Base-by-base conservation (phyloP, 2,797 vertebrate species). In the Acanthiza pusilla region DNA sequence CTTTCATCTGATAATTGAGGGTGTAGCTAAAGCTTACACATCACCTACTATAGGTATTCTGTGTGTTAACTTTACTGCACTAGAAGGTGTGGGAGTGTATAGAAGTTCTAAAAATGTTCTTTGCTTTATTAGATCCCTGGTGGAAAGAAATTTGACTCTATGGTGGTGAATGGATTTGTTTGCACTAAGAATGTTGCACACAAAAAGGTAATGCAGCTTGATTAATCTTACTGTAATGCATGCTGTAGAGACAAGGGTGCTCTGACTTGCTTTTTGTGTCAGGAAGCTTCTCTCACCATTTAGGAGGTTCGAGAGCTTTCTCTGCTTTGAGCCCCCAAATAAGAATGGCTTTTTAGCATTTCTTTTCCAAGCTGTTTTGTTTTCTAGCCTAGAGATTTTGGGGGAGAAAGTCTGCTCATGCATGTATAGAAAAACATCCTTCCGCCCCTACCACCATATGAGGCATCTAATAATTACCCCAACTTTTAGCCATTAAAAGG, bases 161-260 rank as follows among this genome's bases (percentile, higher is more conserved):
- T 98, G 50, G 98, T 99, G 93, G 99, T 99, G 32, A 99, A 99
- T 92, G 99, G 99, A 81, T 99, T 99, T 90, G 98, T 99, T 34
- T 99, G 99, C 97, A 99, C 99, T 83, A 99, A 99, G 97, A 99
- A 99, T 94, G 98, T 99, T 79, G 99, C 99, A n/a, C 99, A 99
- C 97, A 99, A 99, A 97, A 99, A 99, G 99, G 99, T 99, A 97
- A 91, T 18, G 17, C 42, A 27, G 45, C 50, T 80, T 88, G 54
- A 65, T 77, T 92, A 57, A 68, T 81, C 48, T 85, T 53, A 22
- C 20, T 84, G 32, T 74, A 80, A n/a, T 22, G 38, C 3, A 4
- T 72, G 38, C 45, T 58, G 65, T 72, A 63, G 53, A 51, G 68
- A 45, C 34, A 87, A 74, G 22, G 29, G 23, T 65, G 25, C 19